Conservation (phyloP, 2,888 invertebrate species). For the Lycophotia porphyrea region DNA sequence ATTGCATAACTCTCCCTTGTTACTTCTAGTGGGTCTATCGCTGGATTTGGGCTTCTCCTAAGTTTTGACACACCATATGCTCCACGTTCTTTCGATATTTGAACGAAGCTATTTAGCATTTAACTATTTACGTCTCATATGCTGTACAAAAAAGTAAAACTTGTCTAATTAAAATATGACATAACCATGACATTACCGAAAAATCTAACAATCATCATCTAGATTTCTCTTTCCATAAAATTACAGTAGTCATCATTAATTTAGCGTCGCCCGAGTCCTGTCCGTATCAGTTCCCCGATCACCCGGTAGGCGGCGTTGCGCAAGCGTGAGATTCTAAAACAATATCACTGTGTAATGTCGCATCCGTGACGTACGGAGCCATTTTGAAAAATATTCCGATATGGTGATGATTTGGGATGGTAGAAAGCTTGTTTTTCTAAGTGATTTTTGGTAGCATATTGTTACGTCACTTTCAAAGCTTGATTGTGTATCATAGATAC, state of each 20-base stretch:
- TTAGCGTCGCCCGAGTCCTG: slow-evolving; percentile 29
- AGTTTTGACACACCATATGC: background rate
- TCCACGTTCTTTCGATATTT: background rate
- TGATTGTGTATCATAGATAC: background rate
- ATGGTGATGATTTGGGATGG: slow-evolving; percentile 1
- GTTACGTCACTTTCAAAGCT: background rate
- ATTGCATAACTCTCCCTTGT: background rate
- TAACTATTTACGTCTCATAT: background rate
- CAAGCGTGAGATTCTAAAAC: slow-evolving; percentile 62
- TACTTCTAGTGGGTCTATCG: too few relatives aligned
- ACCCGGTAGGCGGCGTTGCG: slow-evolving; percentile 62
- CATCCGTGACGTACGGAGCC: slow-evolving; percentile 43
- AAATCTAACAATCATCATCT: slow-evolving; percentile 12
- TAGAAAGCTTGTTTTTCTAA: slow-evolving; percentile 29
- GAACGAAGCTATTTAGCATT: too few relatives aligned
- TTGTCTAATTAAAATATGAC: slow-evolving; percentile 9
- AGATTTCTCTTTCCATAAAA: slow-evolving; percentile 57
- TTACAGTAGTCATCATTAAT: slow-evolving; percentile 42
- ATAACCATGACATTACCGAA: slow-evolving; percentile 14
- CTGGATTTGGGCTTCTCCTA: too few relatives aligned
- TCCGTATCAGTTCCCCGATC: slow-evolving; percentile 59
- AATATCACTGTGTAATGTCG: slow-evolving; percentile 53
- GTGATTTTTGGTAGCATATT: too few relatives aligned
- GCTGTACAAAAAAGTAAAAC: background rate
- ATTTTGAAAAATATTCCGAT: slow-evolving; percentile 56